Evolutionary conservation across 1,140 invertebrate species (phyloP).

Genomic region (Aphelinus certus): DNA sequence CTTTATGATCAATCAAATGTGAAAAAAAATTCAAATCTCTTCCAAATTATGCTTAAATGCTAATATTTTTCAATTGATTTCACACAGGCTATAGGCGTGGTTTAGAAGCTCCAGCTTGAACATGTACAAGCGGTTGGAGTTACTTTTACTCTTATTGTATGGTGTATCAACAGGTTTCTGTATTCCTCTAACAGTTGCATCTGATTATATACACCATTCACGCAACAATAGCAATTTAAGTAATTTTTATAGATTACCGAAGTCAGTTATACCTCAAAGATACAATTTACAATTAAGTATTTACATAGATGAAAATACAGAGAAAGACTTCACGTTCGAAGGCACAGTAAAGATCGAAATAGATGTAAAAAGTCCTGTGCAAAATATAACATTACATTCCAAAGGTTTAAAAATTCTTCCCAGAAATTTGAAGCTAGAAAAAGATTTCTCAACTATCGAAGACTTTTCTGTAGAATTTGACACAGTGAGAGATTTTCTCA

Average conservation of each 20-base stretch:
- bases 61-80: too few relatives aligned
- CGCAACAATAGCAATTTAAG: too few relatives aligned
- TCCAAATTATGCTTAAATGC: too few relatives aligned
- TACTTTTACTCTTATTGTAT: too few relatives aligned
- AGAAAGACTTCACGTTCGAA: conserved; percentile 40
- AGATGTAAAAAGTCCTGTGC: background rate
- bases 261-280: conserved; percentile 58
- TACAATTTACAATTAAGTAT: conserved; percentile 42
- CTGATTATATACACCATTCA: too few relatives aligned
- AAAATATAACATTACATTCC: conserved; percentile 44
- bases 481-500: conserved; percentile 30
- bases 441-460: background rate
- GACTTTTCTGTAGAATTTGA: background rate
- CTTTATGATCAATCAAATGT: too few relatives aligned
- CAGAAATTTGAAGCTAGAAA: background rate
- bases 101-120: too few relatives aligned
- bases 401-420: conserved; percentile 9
- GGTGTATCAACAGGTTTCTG: too few relatives aligned
- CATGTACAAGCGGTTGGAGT: too few relatives aligned
- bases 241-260: conserved; percentile 68
- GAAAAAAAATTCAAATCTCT: too few relatives aligned
- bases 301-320: conserved; percentile 7
- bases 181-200: too few relatives aligned
- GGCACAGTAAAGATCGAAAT: conserved; percentile 42
- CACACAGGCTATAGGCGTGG: too few relatives aligned